Evolutionary conservation across 1,140 invertebrate species (phyloP).

Genomic region (Drosophila mojavensis): DNA sequence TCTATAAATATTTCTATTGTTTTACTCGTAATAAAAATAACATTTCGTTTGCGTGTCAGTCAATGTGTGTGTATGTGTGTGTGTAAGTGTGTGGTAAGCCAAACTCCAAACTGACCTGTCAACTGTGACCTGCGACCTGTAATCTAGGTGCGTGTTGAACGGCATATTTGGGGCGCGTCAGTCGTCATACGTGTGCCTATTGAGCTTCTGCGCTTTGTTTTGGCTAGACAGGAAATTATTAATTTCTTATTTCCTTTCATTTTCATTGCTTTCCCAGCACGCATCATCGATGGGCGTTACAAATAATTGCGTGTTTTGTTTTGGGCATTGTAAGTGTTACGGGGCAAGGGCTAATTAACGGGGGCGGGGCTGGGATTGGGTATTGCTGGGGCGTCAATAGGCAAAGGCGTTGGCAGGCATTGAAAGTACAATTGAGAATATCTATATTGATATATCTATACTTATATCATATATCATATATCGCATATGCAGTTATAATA

Average conservation of each 20-base stretch:
- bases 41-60: slow-evolving; percentile 24
- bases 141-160: slow-evolving; percentile 49
- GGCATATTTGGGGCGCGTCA: slow-evolving; percentile 25
- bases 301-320: slow-evolving; percentile 40
- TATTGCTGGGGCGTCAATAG: slow-evolving; percentile 15
- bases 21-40: slow-evolving; percentile 5
- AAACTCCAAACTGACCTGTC: slow-evolving; percentile 11
- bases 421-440: not conserved
- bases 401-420: not conserved
- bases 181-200: slow-evolving; percentile 53
- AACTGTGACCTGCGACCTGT: slow-evolving; percentile 26
- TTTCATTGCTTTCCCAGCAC: not conserved
- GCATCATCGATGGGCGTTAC: slow-evolving; percentile 27
- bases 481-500: not conserved
- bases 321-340: slow-evolving; percentile 21
- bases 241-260: slow-evolving; percentile 63
- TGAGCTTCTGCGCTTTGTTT: slow-evolving; percentile 67
- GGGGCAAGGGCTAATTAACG: slow-evolving; percentile 51
- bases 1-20: not conserved
- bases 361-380: not conserved
- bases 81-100: not conserved
- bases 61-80: not conserved
- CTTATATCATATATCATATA: not conserved
- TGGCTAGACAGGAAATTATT: slow-evolving; percentile 69
- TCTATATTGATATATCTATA: not conserved